Evolutionary conservation across 2,113 vertebrate species (phyloP).

Genomic region (Rhinichthys klamathensis): DNA sequence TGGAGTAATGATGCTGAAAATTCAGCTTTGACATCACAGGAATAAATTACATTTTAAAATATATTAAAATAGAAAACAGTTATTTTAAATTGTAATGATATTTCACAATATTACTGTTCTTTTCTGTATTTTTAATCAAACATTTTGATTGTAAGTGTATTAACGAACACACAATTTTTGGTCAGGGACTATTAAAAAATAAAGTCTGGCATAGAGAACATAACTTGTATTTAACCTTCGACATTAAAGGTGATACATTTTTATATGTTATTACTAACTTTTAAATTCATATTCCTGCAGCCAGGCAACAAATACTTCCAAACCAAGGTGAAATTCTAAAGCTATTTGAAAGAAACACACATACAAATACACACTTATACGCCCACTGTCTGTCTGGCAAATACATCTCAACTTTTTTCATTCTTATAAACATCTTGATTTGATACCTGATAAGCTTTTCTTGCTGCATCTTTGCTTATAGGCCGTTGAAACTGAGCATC

Average conservation of each 20-base stretch:
- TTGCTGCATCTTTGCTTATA: slow-evolving; percentile 6
- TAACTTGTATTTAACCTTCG: background rate
- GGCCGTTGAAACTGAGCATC: slow-evolving; percentile 19
- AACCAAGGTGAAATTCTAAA: background rate
- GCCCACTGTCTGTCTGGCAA: slow-evolving; percentile 16
- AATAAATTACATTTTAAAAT: too few relatives aligned
- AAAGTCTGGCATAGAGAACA: background rate
- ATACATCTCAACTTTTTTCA: slow-evolving; percentile 3
- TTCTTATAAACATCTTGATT: slow-evolving; percentile 8
- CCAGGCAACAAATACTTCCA: background rate
- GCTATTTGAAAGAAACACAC: background rate
- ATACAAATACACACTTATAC: background rate
- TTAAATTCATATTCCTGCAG: background rate
- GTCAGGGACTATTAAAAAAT: too few relatives aligned
- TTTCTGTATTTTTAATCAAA: too few relatives aligned
- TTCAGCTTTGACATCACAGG: too few relatives aligned
- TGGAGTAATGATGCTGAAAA: background rate
- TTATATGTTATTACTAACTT: background rate
- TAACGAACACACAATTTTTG: too few relatives aligned
- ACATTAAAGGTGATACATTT: background rate
- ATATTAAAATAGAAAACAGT: too few relatives aligned
- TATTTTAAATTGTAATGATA: too few relatives aligned
- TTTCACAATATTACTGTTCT: too few relatives aligned
- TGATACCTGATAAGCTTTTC: background rate
- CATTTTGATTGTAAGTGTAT: too few relatives aligned